Evolutionary conservation across 2,797 vertebrate genomes (phyloP).

Genomic region (Perdix hodgsoniae): DNA sequence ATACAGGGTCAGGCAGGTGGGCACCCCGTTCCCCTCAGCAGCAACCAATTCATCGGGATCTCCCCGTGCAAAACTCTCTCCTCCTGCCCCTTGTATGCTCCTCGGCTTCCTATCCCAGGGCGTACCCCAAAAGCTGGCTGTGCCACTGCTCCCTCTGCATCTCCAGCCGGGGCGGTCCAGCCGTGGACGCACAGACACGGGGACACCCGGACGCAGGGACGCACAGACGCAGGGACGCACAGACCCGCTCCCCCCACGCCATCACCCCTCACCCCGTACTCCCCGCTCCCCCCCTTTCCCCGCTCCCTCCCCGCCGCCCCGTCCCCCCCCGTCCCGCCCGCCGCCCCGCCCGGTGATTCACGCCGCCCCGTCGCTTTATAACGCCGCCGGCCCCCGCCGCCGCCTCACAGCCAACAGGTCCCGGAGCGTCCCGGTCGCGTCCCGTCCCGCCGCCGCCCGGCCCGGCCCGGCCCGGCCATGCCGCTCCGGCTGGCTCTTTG

Average conservation of each 20-base stretch:
- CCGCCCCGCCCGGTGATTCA: background rate
- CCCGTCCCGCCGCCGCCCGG: background rate
- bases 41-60: too few species aligned
- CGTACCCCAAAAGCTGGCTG: background rate
- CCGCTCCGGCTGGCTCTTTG: background rate
- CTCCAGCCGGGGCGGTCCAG: background rate
- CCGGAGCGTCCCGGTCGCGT: background rate
- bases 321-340: background rate
- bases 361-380: conserved; percentile 58
- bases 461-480: background rate
- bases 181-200: background rate
- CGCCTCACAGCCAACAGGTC: conserved; percentile 62
- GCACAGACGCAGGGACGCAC: background rate
- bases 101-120: background rate
- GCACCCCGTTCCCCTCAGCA: background rate
- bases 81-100: background rate
- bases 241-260: too few species aligned
- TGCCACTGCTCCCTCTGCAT: background rate
- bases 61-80: background rate
- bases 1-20: background rate
- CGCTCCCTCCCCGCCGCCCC: background rate
- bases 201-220: background rate
- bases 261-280: background rate
- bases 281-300: background rate
- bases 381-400: conserved; percentile 81